Evolutionary conservation across 2,888 invertebrate genomes (phyloP).

Genomic region (Athalia rosae): DNA sequence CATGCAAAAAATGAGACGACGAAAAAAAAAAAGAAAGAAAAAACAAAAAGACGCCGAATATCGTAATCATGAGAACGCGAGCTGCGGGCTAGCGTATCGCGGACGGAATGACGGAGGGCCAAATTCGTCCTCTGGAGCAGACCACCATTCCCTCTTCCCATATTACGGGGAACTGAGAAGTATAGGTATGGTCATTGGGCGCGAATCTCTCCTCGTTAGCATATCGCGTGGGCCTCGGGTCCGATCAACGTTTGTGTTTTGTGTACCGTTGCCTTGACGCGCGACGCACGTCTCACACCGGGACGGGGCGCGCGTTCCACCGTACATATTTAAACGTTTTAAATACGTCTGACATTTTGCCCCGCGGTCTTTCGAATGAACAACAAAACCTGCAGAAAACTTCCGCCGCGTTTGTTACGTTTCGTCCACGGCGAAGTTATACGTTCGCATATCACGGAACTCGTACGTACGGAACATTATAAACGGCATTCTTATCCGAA

Average conservation of each 20-base stretch:
- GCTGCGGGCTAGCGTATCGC: background rate
- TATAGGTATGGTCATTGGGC: background rate
- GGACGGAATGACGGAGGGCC: slow-evolving; percentile 15
- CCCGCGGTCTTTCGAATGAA: background rate
- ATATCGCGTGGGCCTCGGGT: slow-evolving; percentile 43
- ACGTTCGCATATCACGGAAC: no score
- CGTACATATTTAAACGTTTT: slow-evolving; percentile 29
- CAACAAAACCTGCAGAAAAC: background rate
- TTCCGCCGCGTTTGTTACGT: background rate
- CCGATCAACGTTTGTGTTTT: slow-evolving; percentile 20
- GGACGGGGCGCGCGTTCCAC: background rate
- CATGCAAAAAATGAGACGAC: no score
- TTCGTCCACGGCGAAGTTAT: no score
- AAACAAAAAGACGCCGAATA: no score
- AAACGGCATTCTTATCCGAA: no score
- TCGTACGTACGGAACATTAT: no score
- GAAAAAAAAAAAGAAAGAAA: no score
- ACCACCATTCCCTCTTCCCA: no score
- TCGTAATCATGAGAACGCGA: background rate
- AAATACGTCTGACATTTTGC: background rate
- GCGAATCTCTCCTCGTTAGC: slow-evolving; percentile 51
- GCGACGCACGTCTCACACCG: background rate
- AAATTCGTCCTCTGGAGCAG: slow-evolving; percentile 31
- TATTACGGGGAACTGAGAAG: no score
- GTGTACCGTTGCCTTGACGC: slow-evolving; percentile 35